Evolutionary conservation across 2,113 vertebrate genomes (phyloP).

Genomic region (Ciconia boyciana): DNA sequence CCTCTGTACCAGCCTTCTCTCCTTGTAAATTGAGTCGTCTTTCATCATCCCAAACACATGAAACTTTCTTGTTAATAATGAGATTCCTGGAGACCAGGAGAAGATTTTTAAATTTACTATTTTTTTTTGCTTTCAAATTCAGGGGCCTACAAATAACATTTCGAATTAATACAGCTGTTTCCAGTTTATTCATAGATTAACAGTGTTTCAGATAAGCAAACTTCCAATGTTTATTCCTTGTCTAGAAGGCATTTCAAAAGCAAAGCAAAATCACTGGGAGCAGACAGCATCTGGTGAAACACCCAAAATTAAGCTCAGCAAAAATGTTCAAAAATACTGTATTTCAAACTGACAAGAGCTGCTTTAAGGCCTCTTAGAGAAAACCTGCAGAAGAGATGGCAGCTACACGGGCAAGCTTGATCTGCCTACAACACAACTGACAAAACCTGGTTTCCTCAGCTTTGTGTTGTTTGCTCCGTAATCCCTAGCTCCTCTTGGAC

Average conservation of each 20-base stretch:
- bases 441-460: not conserved
- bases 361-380: not conserved
- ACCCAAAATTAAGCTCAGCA: not conserved
- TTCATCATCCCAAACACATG: not conserved
- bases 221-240: not conserved
- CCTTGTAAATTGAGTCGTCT: not conserved
- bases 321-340: not conserved
- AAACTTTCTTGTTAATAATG: not conserved
- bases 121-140: not conserved
- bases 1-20: not conserved
- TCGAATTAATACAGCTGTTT: not conserved
- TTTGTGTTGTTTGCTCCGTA: not conserved
- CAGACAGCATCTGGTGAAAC: not conserved
- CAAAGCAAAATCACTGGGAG: not conserved
- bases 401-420: not conserved
- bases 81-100: not conserved
- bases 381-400: not conserved
- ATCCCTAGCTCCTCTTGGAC: slow-evolving; percentile 6
- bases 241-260: not conserved
- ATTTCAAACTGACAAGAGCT: not conserved
- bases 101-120: not conserved
- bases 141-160: not conserved
- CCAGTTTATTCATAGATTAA: not conserved
- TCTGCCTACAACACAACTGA: not conserved
- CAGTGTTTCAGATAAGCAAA: not conserved